Percentiles rank a stretch among this genome's conserved stretches.
Evolutionary conservation across 2,888 invertebrate genomes (phyloP).

Genomic region (Sericinus montela): DNA sequence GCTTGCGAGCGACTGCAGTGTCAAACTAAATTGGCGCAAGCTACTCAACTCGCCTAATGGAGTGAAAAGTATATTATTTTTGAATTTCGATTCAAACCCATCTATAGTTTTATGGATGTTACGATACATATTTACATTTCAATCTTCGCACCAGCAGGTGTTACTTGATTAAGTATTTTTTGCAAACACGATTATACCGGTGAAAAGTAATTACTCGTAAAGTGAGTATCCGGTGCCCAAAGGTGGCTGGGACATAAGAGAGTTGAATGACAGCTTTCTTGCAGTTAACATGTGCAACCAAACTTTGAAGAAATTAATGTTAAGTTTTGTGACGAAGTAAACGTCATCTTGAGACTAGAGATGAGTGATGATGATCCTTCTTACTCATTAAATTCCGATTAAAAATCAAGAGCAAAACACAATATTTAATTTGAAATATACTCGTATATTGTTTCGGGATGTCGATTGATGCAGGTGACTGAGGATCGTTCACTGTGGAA

Average conservation of each 20-base stretch:
- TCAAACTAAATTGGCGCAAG: conserved; percentile 68
- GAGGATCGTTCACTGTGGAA: too few species aligned
- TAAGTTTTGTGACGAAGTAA: too few species aligned
- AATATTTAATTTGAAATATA: too few species aligned
- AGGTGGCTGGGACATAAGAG: conserved; percentile 7
- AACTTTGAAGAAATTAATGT: too few species aligned
- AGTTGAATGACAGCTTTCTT: conserved; percentile 20
- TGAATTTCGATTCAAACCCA: conserved; percentile 22
- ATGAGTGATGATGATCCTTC: too few species aligned
- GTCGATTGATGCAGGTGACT: too few species aligned
- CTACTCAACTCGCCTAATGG: conserved; percentile 49
- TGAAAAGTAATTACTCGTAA: conserved; percentile 15
- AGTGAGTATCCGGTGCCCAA: conserved; percentile 3
- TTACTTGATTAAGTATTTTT: conserved; percentile 10
- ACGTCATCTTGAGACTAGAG: too few species aligned
- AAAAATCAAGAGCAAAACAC: too few species aligned
- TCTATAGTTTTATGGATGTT: conserved; percentile 23
- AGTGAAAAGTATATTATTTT: conserved; percentile 35
- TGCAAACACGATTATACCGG: conserved; percentile 1
- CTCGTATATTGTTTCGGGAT: too few species aligned
- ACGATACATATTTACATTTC: background rate
- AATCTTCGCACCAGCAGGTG: background rate
- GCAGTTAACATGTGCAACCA: background rate
- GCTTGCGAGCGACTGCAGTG: conserved; percentile 66
- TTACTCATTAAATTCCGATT: too few species aligned